phyloP scores from a whole-genome alignment of 1,140 invertebrate genomes.

The Drosophila ficusphila region DNA sequence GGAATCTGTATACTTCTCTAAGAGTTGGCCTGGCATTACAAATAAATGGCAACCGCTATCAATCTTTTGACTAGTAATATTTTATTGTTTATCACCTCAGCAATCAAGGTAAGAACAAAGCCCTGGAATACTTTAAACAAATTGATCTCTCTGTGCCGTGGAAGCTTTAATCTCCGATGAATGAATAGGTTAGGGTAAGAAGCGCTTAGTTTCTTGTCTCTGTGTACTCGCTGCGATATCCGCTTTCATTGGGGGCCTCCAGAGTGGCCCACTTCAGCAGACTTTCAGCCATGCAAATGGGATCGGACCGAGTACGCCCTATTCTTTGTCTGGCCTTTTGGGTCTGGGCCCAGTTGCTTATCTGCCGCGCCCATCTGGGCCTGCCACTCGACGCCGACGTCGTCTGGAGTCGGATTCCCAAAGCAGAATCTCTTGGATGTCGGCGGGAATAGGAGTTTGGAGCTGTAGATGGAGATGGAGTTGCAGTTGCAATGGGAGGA shows the following conservation, averaged over 20 bases:
- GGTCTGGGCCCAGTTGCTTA: constrained; percentile 39
- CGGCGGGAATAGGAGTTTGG: constrained; percentile 10
- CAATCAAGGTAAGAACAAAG: too few relatives aligned
- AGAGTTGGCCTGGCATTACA: too few relatives aligned
- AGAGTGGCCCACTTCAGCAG: constrained; percentile 42
- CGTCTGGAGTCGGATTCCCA: constrained; percentile 26
- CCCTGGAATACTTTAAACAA: background rate
- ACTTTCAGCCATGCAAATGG: constrained; percentile 62
- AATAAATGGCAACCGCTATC: too few relatives aligned
- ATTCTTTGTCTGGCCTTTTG: constrained; percentile 23
- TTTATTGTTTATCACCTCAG: background rate
- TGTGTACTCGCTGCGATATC: constrained; percentile 4
- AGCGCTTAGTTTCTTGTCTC: background rate
- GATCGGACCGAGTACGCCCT: constrained; percentile 20
- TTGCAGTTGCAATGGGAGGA: too few relatives aligned
- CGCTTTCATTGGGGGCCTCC: constrained; percentile 17
- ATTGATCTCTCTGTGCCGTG: background rate
- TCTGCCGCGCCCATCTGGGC: constrained; percentile 64
- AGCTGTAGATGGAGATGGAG: too few relatives aligned
- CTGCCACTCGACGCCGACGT: constrained; percentile 60
- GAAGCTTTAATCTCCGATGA: background rate
- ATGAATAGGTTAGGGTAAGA: background rate
- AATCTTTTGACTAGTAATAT: background rate
- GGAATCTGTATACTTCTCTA: too few relatives aligned
- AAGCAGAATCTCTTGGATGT: constrained; percentile 8